Evolutionary conservation across 2,797 vertebrate species (phyloP).

Genomic region (Anguilla pacifica): DNA sequence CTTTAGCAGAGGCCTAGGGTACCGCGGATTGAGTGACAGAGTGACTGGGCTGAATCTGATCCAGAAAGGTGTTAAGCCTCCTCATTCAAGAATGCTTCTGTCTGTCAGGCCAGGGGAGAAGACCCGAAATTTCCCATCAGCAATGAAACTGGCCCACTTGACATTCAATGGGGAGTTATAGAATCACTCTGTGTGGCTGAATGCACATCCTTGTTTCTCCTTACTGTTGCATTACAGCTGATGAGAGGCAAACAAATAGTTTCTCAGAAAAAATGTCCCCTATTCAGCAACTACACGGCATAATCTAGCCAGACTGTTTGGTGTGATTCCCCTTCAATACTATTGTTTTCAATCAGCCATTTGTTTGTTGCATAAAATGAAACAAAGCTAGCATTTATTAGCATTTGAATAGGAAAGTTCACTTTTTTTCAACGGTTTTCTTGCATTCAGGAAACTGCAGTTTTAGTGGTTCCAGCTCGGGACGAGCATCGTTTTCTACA

Average conservation of each 20-base stretch:
- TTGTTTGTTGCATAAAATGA: not conserved
- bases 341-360: not conserved
- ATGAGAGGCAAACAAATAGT: not conserved
- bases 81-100: not conserved
- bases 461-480: not conserved
- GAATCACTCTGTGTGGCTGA: not conserved
- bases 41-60: slow-evolving; percentile 11
- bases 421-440: not conserved
- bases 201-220: not conserved
- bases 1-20: slow-evolving; percentile 1
- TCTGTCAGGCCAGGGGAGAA: not conserved
- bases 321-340: not conserved
- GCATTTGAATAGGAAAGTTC: not conserved
- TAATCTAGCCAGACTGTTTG: not conserved
- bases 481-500: not conserved
- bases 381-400: not conserved
- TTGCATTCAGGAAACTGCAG: not conserved
- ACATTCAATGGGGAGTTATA: not conserved
- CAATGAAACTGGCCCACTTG: not conserved
- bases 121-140: not conserved
- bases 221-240: not conserved
- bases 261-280: not conserved
- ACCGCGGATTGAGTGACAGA: not conserved
- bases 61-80: slow-evolving; percentile 8
- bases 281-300: not conserved